Percentiles rank a stretch among this genome's conserved stretches.
phyloP scores from a whole-genome alignment of 2,797 vertebrate species.

The Aulostomus chinensis region DNA sequence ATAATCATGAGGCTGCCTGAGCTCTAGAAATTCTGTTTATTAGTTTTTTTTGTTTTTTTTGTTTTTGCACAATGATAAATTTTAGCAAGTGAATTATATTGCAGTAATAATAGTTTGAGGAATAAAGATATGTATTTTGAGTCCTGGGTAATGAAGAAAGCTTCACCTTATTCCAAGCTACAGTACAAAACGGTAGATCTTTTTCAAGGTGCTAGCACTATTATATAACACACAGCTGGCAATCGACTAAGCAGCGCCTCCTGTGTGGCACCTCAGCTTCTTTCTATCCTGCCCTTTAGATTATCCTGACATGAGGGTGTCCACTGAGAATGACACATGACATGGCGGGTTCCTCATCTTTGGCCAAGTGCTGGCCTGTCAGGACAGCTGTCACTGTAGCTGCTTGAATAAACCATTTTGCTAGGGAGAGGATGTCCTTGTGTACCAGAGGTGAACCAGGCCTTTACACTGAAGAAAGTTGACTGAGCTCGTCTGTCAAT shows the following conservation, averaged over 20 bases:
- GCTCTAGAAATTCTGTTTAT: no score
- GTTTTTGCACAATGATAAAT: no score
- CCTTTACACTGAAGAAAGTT: background rate
- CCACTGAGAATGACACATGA: conserved; percentile 57
- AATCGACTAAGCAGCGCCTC: conserved; percentile 24
- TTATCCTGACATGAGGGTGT: conserved; percentile 23
- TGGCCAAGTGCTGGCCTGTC: conserved; percentile 18
- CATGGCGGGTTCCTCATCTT: conserved; percentile 29
- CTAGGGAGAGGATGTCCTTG: background rate
- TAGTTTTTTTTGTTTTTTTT: no score
- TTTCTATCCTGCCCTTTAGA: conserved; percentile 31
- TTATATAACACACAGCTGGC: conserved; percentile 52
- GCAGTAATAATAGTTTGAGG: background rate
- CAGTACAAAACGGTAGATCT: conserved; percentile 24
- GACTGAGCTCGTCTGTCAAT: no score
- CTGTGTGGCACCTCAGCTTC: conserved; percentile 34
- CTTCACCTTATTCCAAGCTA: conserved; percentile 13
- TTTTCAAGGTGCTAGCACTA: conserved; percentile 28
- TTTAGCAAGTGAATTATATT: background rate
- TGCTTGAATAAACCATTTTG: background rate
- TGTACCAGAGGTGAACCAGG: no score
- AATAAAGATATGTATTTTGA: no score
- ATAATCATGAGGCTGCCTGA: no score
- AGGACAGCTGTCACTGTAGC: background rate
- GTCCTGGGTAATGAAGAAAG: conserved; percentile 1